phyloP scores from a whole-genome alignment of 1,140 invertebrate genomes.

The Leptopilina clavipes region DNA sequence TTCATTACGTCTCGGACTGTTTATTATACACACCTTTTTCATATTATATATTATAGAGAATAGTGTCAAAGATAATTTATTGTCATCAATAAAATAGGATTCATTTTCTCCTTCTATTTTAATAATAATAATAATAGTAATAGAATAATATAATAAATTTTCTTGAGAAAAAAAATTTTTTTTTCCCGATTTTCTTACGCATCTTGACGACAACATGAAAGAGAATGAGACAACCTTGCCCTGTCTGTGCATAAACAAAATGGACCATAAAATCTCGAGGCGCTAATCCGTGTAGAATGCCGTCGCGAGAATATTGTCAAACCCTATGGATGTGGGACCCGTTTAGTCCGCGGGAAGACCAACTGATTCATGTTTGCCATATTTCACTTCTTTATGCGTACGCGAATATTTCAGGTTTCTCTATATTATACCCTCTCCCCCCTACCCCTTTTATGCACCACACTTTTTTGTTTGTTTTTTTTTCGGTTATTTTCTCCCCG shows the following conservation, averaged over 20 bases:
- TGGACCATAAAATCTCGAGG: conserved; percentile 66
- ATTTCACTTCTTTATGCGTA: conserved; percentile 65
- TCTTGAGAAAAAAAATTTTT: too few species aligned
- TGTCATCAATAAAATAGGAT: too few species aligned
- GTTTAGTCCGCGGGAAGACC: conserved; percentile 28
- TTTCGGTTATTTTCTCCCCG: too few species aligned
- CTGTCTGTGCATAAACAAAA: conserved; percentile 67
- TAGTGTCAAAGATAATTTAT: neutral
- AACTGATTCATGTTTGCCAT: conserved; percentile 62
- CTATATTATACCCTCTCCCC: conserved; percentile 26
- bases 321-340: conserved; percentile 40
- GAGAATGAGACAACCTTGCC: conserved; percentile 58
- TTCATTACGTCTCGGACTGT: neutral
- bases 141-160: too few species aligned
- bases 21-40: conserved; percentile 12
- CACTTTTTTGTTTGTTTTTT: neutral
- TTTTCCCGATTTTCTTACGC: too few species aligned
- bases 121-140: too few species aligned
- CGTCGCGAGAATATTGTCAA: conserved; percentile 66
- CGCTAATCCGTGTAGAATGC: conserved; percentile 69
- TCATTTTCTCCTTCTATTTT: too few species aligned
- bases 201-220: conserved; percentile 15
- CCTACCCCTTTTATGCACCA: neutral
- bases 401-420: conserved; percentile 62
- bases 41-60: too few species aligned